Conservation (phyloP, 1,140 invertebrate genomes). For the Pogonus chalceus region DNA sequence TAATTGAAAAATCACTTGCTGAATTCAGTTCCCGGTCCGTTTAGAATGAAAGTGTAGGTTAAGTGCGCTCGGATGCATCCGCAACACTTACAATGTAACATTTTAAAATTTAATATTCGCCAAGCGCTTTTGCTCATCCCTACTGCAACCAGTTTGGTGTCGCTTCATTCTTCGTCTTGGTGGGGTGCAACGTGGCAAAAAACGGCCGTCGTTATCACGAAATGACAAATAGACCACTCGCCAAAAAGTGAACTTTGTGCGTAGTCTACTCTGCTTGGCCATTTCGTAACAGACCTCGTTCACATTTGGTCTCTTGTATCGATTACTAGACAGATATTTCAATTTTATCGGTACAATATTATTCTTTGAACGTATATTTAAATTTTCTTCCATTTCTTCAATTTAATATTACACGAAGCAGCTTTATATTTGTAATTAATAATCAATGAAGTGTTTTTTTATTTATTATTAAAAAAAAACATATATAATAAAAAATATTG, state of each 20-base stretch:
- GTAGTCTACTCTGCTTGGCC: not conserved
- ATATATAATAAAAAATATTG: too few relatives aligned
- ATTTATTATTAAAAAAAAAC: too few relatives aligned
- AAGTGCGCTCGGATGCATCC: not conserved
- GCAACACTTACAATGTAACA: not conserved
- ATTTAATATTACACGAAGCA: too few relatives aligned
- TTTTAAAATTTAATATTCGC: constrained; percentile 6
- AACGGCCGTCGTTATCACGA: constrained; percentile 16
- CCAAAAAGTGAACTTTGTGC: constrained; percentile 10
- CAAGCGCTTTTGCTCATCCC: not conserved
- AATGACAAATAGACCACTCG: constrained; percentile 20
- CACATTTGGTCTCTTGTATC: too few relatives aligned
- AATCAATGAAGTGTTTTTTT: too few relatives aligned
- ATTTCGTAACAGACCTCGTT: too few relatives aligned
- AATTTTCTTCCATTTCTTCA: too few relatives aligned
- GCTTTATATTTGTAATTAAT: too few relatives aligned
- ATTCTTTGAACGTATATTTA: too few relatives aligned
- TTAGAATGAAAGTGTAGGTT: not conserved
- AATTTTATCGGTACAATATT: too few relatives aligned
- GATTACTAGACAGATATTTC: too few relatives aligned
- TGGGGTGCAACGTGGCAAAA: not conserved
- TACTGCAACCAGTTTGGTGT: not conserved
- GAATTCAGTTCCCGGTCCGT: not conserved
- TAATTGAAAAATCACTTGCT: too few relatives aligned
- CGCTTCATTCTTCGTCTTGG: not conserved